Conservation (phyloP, 2,113 vertebrate species). For the Sardina pilchardus region DNA sequence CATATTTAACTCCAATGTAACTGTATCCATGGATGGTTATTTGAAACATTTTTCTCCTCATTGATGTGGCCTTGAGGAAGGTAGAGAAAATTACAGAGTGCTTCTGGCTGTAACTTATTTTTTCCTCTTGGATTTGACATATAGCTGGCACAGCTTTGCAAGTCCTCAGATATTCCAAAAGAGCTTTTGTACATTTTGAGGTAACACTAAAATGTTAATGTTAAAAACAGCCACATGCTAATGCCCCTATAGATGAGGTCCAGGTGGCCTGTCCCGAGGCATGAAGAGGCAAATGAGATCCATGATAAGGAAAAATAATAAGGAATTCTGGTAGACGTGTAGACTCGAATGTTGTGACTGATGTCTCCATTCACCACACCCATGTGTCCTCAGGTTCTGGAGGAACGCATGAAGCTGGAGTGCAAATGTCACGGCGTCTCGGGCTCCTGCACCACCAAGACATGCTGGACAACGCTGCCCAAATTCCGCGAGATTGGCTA, state of each 20-base stretch:
- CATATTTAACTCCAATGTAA: constrained; percentile 61
- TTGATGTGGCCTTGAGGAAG: constrained; percentile 69
- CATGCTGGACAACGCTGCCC: constrained; percentile 96
- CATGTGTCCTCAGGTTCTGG: constrained; percentile 76
- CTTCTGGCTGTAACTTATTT: constrained; percentile 57
- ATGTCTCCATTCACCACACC: constrained; percentile 23
- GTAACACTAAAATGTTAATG: constrained; percentile 21
- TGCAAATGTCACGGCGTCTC: constrained; percentile 98
- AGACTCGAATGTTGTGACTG: not conserved
- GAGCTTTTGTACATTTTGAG: constrained; percentile 44
- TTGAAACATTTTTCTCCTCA: constrained; percentile 64
- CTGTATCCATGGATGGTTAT: constrained; percentile 58
- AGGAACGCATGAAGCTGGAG: constrained; percentile 95
- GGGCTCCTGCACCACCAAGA: constrained; percentile 96
- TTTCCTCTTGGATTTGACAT: constrained; percentile 65
- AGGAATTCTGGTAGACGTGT: not conserved
- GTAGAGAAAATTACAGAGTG: constrained; percentile 73
- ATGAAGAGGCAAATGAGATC: not conserved
- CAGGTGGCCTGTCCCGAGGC: not conserved
- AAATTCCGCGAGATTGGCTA: constrained; percentile 96
- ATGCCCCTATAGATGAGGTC: not conserved
- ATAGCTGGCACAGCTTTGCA: constrained; percentile 58
- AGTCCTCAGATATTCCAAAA: constrained; percentile 39
- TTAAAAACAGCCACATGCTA: constrained; percentile 3
- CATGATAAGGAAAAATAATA: not conserved